Conservation (phyloP, 2,113 vertebrate species). For the Labrus mixtus region DNA sequence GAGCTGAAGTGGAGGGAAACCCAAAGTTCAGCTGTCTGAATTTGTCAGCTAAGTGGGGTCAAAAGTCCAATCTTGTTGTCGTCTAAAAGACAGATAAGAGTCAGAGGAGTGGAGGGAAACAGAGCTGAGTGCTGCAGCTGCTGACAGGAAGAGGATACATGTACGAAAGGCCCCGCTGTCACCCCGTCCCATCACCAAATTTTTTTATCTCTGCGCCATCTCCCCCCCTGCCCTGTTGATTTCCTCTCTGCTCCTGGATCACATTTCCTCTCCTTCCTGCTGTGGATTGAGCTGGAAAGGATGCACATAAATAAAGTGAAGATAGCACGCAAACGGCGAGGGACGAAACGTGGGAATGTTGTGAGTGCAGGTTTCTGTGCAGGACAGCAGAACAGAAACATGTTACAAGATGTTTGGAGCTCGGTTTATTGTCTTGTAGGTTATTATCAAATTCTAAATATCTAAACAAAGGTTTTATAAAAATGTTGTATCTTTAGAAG, state of each 20-base stretch:
- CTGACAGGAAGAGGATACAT: constrained; percentile 52
- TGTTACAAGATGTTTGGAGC: background rate
- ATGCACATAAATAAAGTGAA: constrained; percentile 41
- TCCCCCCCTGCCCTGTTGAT: constrained; percentile 41
- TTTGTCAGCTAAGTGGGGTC: background rate
- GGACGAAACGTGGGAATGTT: background rate
- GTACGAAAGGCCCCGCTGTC: background rate
- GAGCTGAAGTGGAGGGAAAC: background rate
- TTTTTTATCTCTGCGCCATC: constrained; percentile 53
- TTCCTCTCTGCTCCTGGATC: constrained; percentile 61
- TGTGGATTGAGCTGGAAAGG: constrained; percentile 26
- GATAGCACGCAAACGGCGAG: background rate
- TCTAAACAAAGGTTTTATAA: no score
- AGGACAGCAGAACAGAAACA: background rate
- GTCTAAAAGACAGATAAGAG: constrained; percentile 10
- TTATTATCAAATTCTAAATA: no score
- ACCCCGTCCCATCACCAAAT: constrained; percentile 1
- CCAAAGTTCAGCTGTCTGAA: background rate
- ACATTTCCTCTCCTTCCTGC: constrained; percentile 64
- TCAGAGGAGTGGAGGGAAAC: constrained; percentile 14
- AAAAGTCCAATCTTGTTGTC: constrained; percentile 13
- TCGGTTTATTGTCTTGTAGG: no score
- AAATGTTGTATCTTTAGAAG: no score
- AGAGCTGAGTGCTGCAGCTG: background rate
- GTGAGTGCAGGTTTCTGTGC: background rate